These are phyloP conservation scores for Anableps anableps DNA, from an alignment of 2,797 vertebrate species.

Conservation along the genomic window DNA sequence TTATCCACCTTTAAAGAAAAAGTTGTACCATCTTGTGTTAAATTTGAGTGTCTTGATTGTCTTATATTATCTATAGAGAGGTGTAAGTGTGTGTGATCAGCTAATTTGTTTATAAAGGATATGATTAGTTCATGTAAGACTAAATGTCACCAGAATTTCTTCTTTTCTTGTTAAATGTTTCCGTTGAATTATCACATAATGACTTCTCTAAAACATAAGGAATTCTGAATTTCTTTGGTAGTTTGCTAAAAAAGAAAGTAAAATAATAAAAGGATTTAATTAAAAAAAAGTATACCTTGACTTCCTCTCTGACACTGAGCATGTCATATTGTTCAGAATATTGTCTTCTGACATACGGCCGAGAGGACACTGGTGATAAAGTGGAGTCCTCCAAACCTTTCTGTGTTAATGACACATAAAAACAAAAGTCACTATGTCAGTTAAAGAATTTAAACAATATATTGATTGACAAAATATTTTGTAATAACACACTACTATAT, in stretches of 20 bases:
- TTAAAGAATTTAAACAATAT: not conserved
- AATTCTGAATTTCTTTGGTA: too few species aligned
- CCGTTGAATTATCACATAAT: too few species aligned
- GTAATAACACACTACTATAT: not conserved
- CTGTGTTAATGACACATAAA: constrained; percentile 6
- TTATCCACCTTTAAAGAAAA: not conserved
- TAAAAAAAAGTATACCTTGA: constrained; percentile 6
- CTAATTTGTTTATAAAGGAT: not conserved
- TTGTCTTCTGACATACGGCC: rapidly evolving
- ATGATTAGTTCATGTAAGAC: too few species aligned
- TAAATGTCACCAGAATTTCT: too few species aligned
- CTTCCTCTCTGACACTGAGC: not conserved
- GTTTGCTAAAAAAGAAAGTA: not conserved
- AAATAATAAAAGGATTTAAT: not conserved
- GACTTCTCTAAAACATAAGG: too few species aligned
- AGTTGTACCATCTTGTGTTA: not conserved
- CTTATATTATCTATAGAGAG: not conserved
- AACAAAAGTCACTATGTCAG: not conserved
- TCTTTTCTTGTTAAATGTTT: too few species aligned
- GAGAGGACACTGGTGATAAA: constrained; percentile 7
- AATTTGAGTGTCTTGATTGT: not conserved
- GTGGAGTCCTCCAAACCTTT: not conserved
- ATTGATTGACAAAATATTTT: not conserved
- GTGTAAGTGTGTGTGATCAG: not conserved
- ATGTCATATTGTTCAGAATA: rapidly evolving